Evolutionary conservation across 2,113 vertebrate species (phyloP).

Genomic region (Anoplopoma fimbria): DNA sequence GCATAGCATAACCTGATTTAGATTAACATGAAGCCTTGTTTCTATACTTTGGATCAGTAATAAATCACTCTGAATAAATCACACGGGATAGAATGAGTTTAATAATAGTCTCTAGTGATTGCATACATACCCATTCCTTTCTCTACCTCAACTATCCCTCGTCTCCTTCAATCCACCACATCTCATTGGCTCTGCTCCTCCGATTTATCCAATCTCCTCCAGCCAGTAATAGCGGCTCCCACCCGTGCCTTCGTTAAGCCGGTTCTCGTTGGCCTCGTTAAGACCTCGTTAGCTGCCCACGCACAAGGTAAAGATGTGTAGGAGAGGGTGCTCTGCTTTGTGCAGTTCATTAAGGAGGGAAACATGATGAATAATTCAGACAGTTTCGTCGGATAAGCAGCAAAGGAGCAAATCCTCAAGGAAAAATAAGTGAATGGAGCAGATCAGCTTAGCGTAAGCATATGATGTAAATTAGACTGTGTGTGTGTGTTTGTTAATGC

Average conservation of each 20-base stretch:
- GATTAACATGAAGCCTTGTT: not conserved
- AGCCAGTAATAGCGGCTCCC: not conserved
- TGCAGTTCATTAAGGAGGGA: conserved; percentile 42
- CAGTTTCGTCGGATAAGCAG: not conserved
- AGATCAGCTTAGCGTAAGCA: conserved; percentile 18
- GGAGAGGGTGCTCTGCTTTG: conserved; percentile 1
- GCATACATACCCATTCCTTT: not conserved
- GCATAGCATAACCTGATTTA: not conserved
- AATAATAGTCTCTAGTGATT: not conserved
- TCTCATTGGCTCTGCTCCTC: conserved; percentile 17
- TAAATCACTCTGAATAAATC: not conserved
- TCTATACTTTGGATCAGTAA: not conserved
- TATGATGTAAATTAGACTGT: not conserved
- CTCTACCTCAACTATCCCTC: not conserved
- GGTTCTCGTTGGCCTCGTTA: conserved; percentile 32
- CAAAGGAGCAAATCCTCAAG: not conserved
- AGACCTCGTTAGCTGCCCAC: conserved; percentile 32
- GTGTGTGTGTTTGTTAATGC: not conserved
- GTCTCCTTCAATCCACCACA: not conserved
- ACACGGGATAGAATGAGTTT: not conserved
- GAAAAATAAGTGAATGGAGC: not conserved
- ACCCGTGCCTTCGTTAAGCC: conserved; percentile 25
- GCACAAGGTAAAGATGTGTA: conserved; percentile 22
- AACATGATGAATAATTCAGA: conserved; percentile 51
- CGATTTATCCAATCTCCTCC: not conserved